phyloP scores from a whole-genome alignment of 2,888 invertebrate species.

The Cabera pusaria region DNA sequence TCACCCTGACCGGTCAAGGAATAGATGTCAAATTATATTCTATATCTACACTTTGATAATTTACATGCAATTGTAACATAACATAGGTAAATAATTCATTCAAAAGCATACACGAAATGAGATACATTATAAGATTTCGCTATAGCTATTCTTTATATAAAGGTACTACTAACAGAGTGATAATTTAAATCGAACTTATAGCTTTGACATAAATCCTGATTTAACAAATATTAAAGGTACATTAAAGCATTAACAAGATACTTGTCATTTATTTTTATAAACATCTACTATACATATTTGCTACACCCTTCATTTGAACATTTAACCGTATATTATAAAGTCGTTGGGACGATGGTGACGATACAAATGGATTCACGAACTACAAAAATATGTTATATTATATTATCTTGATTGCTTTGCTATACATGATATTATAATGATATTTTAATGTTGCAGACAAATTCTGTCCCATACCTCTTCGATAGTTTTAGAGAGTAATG shows the following conservation, averaged over 20 bases:
- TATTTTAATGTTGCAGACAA: too few relatives aligned
- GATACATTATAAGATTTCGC: too few relatives aligned
- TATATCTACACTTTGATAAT: constrained; percentile 3
- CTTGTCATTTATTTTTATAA: constrained; percentile 7
- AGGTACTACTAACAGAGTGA: too few relatives aligned
- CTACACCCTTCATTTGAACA: constrained; percentile 23
- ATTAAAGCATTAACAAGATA: constrained; percentile 13
- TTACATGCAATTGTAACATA: too few relatives aligned
- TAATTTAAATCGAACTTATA: too few relatives aligned
- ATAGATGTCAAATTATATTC: constrained; percentile 13
- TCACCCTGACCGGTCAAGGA: constrained; percentile 37
- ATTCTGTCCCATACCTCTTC: too few relatives aligned
- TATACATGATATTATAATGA: constrained; percentile 8
- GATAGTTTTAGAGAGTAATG: too few relatives aligned
- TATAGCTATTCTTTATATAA: too few relatives aligned
- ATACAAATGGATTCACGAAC: constrained; percentile 15
- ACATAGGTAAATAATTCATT: too few relatives aligned
- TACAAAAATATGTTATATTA: constrained; percentile 21
- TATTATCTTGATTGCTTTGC: constrained; percentile 10
- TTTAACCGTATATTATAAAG: constrained; percentile 2
- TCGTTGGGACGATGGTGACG: constrained; percentile 1
- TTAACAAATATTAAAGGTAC: not conserved
- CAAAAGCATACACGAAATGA: too few relatives aligned
- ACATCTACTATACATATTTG: constrained; percentile 16
- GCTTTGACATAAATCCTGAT: too few relatives aligned